Conservation (phyloP, 2,888 invertebrate species). For the Anticlea derivata region DNA sequence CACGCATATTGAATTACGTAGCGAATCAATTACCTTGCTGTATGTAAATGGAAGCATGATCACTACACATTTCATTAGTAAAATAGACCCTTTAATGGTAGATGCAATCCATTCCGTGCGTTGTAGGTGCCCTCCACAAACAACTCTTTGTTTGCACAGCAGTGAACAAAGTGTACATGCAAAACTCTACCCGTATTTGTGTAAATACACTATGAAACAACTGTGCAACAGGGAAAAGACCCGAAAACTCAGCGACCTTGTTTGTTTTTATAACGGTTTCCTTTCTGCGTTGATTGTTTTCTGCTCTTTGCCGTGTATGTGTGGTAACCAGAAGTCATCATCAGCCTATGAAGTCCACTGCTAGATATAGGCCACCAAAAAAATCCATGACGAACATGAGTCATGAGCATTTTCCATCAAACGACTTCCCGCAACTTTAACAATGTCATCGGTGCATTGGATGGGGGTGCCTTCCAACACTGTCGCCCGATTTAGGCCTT, state of each 20-base stretch:
- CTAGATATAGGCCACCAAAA: no score
- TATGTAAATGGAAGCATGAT: no score
- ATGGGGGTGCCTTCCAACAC: no score
- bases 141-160: conserved; percentile 61
- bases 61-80: conserved; percentile 36
- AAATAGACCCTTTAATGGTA: conserved; percentile 52
- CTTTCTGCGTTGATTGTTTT: conserved; percentile 59
- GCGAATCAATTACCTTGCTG: no score
- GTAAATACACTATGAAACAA: conserved; percentile 72
- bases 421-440: no score
- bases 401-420: no score
- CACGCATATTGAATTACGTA: no score
- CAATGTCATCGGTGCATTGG: no score
- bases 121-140: conserved; percentile 51
- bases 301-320: conserved; percentile 44
- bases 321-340: conserved; percentile 29
- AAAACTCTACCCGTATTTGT: conserved; percentile 64
- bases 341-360: no score
- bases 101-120: conserved; percentile 58
- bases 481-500: no score
- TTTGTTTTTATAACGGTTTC: conserved; percentile 63
- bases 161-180: conserved; percentile 67
- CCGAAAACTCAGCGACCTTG: conserved; percentile 58
- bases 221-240: conserved; percentile 58
- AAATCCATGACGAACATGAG: neutral